Base-by-base conservation (phyloP, 2,797 vertebrate species). In the Falco cherrug region DNA sequence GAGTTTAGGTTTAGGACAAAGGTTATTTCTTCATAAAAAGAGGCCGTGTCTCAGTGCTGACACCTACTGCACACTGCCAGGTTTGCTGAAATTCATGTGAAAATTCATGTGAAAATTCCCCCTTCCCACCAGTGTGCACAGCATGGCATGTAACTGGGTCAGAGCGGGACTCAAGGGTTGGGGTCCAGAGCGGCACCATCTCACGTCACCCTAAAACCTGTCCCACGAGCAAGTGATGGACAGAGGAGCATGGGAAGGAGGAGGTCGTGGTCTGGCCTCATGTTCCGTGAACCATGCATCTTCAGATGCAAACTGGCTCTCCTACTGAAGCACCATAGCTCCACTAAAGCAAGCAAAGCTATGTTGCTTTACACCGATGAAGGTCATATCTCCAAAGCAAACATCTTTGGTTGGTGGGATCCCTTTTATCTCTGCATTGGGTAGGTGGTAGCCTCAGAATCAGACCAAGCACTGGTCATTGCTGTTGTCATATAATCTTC, bases 41-140 rank as follows among this genome's bases (percentile, higher is more conserved):
- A 2, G 13, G 28, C n/a, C 3, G 0, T 82, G 86, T 84, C 77
- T 96, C 90, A 92, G 84, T 80, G 69, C 68, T 95, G 92, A 92
- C 90, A 92, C n/a, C 86, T 94, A 51, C 87, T 89, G 88, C 69
- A 81, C 57, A 35, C 24, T 57, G 63, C 9, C 20, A 73, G 39
- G 75, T 87, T 54, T 86, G 43, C 48, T 85, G 45, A 89, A 85
- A 85, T 47, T 80, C 37, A 15, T 19, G 25, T 48, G 20, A 86
- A 89, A 85, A 85, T 47, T 80, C 37, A 15, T 19, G 25, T 48
- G 20, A 86, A 67, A 94, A 78, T 28, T 5, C 3, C 18, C 35
- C 22, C 9, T 69, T 75, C 8, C 18, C 45, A 59, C 9, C 15
- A 56, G 22, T 3, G 6, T 31, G n/a, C 28, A 48, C 3, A 39